Evolutionary conservation across 2,113 vertebrate species (phyloP).

Genomic region (Psilopogon haemacephalus): DNA sequence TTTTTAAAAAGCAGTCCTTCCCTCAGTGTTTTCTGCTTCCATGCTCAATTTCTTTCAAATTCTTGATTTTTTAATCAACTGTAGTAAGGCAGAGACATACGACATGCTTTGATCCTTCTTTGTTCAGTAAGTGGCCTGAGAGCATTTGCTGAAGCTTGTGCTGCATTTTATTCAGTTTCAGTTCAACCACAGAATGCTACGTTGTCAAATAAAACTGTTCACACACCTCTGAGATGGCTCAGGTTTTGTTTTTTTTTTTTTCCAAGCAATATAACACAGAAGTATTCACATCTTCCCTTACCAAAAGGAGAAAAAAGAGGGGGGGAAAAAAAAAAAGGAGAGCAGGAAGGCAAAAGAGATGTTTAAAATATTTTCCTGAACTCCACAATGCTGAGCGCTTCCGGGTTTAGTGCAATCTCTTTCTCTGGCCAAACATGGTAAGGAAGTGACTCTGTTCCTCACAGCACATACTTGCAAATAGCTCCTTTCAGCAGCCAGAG

Average conservation of each 20-base stretch:
- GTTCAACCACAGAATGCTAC: neutral
- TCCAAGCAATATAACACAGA: neutral
- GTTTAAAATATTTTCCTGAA: slow-evolving; percentile 39
- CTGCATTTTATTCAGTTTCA: neutral
- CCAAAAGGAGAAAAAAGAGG: neutral
- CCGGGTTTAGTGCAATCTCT: slow-evolving; percentile 34
- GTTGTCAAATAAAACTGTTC: neutral
- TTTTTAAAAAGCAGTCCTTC: neutral
- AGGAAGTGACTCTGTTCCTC: slow-evolving; percentile 70
- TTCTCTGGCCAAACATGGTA: slow-evolving; percentile 69
- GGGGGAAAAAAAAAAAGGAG: neutral
- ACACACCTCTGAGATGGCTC: neutral
- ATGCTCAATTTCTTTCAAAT: neutral
- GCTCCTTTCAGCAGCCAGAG: slow-evolving; percentile 54
- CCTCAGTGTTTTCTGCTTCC: neutral
- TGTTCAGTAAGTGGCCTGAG: neutral
- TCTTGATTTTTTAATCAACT: neutral
- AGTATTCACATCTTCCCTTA: neutral
- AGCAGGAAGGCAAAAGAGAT: slow-evolving; percentile 36
- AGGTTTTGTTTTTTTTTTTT: slow-evolving; percentile 40
- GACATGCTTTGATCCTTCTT: neutral
- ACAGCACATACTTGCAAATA: slow-evolving; percentile 41
- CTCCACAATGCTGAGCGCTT: slow-evolving; percentile 31
- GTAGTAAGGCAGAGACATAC: neutral
- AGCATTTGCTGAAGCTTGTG: neutral